Conservation (phyloP, 2,113 vertebrate species). For the Chroicocephalus ridibundus region DNA sequence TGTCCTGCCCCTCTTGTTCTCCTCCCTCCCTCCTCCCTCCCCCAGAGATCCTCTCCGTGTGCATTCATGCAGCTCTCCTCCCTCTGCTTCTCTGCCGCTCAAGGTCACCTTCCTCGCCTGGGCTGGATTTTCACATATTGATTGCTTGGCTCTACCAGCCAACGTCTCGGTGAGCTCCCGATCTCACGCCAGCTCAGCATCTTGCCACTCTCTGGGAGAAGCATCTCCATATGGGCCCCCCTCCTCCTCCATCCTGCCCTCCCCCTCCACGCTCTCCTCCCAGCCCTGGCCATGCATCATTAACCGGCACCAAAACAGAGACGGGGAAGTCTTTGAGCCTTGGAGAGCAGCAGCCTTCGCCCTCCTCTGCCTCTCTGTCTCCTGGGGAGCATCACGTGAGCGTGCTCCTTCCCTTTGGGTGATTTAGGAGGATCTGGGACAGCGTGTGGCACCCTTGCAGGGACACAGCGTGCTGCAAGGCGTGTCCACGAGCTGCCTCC, state of each 20-base stretch:
- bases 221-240: background rate
- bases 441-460: background rate
- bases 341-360: background rate
- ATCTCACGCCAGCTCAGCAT: conserved; percentile 49
- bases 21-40: background rate
- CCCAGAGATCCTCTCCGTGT: background rate
- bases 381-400: background rate
- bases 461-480: rapidly evolving
- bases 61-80: background rate
- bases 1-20: background rate
- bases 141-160: conserved; percentile 31
- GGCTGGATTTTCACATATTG: conserved; percentile 25
- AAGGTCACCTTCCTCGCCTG: conserved; percentile 61
- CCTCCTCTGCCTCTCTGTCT: background rate
- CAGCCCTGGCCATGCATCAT: background rate
- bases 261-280: background rate
- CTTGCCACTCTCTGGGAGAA: background rate
- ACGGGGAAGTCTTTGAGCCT: background rate
- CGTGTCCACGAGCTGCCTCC: background rate
- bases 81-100: background rate
- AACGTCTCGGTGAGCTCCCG: background rate
- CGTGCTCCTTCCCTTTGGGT: background rate
- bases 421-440: background rate
- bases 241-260: background rate
- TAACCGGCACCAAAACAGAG: background rate